Evolutionary conservation across 2,888 invertebrate genomes (phyloP), one percentile per base, ranked within the genome.

Genomic region (Harpalus rubripes): DNA sequence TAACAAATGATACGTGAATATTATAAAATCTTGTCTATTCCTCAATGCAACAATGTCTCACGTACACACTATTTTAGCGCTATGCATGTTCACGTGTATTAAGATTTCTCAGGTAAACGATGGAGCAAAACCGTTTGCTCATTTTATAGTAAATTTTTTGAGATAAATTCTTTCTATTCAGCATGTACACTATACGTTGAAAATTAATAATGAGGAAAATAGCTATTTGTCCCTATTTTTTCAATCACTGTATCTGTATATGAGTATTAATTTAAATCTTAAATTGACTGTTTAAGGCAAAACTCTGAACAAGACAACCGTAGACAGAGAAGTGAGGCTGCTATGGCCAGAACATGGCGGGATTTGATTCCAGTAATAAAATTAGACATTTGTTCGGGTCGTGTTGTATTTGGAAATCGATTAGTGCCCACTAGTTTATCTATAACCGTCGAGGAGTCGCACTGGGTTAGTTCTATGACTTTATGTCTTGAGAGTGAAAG

Each of bases 291-390:
- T 65, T 10, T 12, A 41, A 74, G 72, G 12, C 72, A 84, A 87
- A 86, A 65, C 86, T 87, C n/a, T 86, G 86, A 58, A 90, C 91
- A 74, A 41, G 72, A 74, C 0, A 7, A 41, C 2, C 41, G 72
- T 4, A 74, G 39, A 16, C 84, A 92, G 86, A 92, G 95, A 87
- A 95, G 96, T 0, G 96, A 96, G 89, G 96, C 96, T 7, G 96
- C 96, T 86, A 95, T 96, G 92, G 96, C 96, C 3, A 94, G 96
- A 87, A 97, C 97, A 1, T 99, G 98, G 99, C 93, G 98, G 86
- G 98, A 98, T 92, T 94, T 99, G 87, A 97, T 99, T 89, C 99
- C 99, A 52, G 98, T 98, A 82, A 98, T 98, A 86, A 99, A 99
- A 93, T 93, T 98, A 87, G 98, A 99, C 90, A 95, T 99, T 79